These are phyloP conservation scores for Rhizomys pruinosus DNA, from an alignment of 2,113 vertebrate genomes.

Conservation along the genomic window DNA sequence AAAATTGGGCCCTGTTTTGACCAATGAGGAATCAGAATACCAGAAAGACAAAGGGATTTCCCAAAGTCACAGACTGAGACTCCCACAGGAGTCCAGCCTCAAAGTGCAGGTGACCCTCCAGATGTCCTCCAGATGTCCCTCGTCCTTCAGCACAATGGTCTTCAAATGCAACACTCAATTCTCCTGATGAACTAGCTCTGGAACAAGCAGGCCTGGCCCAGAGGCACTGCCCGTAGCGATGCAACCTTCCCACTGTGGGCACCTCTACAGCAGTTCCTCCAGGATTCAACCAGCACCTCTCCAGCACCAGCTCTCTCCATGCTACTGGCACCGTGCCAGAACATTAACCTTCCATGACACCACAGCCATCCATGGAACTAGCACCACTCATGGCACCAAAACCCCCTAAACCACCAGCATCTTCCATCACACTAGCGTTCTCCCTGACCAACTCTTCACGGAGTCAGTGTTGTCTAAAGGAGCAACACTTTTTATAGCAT, in stretches of 20 bases:
- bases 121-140: neutral
- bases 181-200: neutral
- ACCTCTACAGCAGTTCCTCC: rapidly evolving
- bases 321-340: neutral
- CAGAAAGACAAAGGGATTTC: neutral
- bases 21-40: neutral
- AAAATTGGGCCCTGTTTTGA: neutral
- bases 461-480: neutral
- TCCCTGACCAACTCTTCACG: neutral
- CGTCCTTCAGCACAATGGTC: no score
- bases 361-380: no score
- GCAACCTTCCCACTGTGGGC: neutral
- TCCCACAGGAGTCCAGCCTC: neutral
- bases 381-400: neutral
- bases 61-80: neutral
- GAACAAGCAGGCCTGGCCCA: neutral
- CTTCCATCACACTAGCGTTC: neutral
- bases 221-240: no score
- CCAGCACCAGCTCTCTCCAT: neutral
- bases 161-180: neutral
- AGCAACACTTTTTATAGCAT: neutral
- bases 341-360: neutral
- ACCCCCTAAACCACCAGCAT: no score
- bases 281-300: neutral
- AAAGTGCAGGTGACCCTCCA: neutral